Percentiles rank a stretch among this genome's conserved stretches.
phyloP scores from a whole-genome alignment of 2,797 vertebrate species.

The Alca torda region DNA sequence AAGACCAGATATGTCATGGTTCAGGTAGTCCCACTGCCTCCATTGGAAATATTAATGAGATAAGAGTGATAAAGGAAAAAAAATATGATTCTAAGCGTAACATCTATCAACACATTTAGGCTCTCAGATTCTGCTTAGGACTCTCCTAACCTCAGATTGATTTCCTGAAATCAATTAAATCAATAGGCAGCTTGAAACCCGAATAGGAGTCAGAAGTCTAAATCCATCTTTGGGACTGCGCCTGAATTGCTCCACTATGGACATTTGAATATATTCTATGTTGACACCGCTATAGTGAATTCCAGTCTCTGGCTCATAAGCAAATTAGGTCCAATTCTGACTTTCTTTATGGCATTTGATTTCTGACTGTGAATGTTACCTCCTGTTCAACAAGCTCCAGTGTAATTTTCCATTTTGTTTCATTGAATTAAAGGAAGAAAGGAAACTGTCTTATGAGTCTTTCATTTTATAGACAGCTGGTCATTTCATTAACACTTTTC shows the following conservation, averaged over 20 bases:
- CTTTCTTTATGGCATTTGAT: slow-evolving; percentile 62
- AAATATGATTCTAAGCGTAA: background rate
- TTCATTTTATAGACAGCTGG: slow-evolving; percentile 76
- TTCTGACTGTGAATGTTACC: slow-evolving; percentile 62
- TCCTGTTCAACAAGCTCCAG: slow-evolving; percentile 61
- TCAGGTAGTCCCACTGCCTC: background rate
- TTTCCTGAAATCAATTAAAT: slow-evolving; percentile 24
- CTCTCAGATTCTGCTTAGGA: background rate
- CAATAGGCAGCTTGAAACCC: background rate
- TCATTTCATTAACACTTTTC: slow-evolving; percentile 78
- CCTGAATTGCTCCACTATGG: background rate
- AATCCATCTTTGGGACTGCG: background rate
- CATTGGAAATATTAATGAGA: background rate
- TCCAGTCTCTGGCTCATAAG: background rate
- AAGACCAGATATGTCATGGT: background rate
- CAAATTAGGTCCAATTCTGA: background rate
- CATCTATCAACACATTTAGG: background rate
- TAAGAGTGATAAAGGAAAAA: background rate
- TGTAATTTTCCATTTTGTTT: slow-evolving; percentile 76
- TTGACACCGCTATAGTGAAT: background rate
- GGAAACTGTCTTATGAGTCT: slow-evolving; percentile 65
- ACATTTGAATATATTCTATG: background rate
- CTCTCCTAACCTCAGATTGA: background rate
- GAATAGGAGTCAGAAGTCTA: background rate
- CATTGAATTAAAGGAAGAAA: slow-evolving; percentile 73